These are phyloP conservation scores for Cairina moschata DNA, from an alignment of 2,113 vertebrate genomes.

Conservation along the genomic window DNA sequence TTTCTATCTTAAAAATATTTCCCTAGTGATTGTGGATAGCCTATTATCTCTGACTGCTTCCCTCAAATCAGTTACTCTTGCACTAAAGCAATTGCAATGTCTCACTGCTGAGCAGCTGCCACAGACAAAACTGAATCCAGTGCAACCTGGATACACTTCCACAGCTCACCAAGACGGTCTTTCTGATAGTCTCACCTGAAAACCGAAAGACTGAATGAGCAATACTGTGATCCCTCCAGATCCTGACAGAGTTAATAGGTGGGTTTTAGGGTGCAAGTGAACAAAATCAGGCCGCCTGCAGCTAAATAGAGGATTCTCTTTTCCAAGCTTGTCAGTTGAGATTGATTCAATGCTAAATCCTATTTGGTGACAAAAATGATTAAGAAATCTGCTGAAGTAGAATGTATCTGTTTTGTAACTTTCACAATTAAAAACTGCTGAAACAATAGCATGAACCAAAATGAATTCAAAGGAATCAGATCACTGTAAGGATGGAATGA, in stretches of 20 bases:
- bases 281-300: background rate
- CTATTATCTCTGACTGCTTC: background rate
- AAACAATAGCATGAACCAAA: background rate
- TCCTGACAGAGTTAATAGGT: background rate
- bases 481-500: background rate
- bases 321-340: background rate
- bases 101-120: background rate
- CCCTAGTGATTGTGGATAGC: background rate
- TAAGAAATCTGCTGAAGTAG: background rate
- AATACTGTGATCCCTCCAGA: background rate
- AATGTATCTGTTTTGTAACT: background rate
- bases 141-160: background rate
- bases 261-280: background rate
- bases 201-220: background rate
- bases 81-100: background rate
- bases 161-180: background rate
- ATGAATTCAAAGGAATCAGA: background rate
- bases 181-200: background rate
- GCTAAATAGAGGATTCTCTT: background rate
- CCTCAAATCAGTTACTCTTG: background rate
- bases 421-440: background rate
- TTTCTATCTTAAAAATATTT: background rate
- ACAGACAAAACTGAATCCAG: background rate
- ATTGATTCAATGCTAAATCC: background rate
- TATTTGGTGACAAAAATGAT: background rate